Evolutionary conservation across 1,140 invertebrate genomes (phyloP), one percentile per base, ranked within the genome.

Genomic region (Drosophila nebulosa): DNA sequence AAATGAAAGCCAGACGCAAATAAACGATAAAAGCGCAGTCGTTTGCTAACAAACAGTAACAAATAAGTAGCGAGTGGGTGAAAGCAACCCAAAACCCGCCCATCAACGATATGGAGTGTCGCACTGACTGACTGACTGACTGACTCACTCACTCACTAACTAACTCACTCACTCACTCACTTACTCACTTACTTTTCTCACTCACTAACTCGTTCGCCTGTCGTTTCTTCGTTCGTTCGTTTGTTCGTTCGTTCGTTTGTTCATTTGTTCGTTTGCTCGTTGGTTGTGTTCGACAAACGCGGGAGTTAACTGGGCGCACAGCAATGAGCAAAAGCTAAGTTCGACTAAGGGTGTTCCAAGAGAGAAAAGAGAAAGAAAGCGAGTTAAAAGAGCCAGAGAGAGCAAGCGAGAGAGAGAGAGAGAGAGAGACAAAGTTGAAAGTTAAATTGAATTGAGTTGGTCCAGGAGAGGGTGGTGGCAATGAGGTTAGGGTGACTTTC

Each of bases 11-110:
- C 78, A 68, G 75, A 78, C 78, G 72, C 78, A 85, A 85, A 86
- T 85, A 85, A 86, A 86, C 83, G 81, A 88, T 88, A 86, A 86
- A 86, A 86, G 81, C 83, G 71, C 81, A 86, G 83, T 78, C 80
- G 78, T 81, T 74, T 78, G 64, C 70, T 73, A 88, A 86, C 78
- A 52, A 86, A 81, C 81, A 85, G 78, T 86, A 86, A 81, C 80
- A 86, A 55, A 88, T 86, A 69, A 88, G 78, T 69, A 81, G 83
- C 83, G 83, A 88, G 81, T 65, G 67, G 26, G 42, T 46, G 32
- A 59, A 59, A 32, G 50, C 6, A 39, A 2, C 14, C 30, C 56
- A 30, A 66, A 46, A 18, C 9, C 14, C 39, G 32, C 46, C 57
- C 39, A 46, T 46, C 4, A 6, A 46, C 39, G 2, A 46, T 46